phyloP scores from a whole-genome alignment of 1,140 invertebrate genomes.

The Oncopodura yosiiana region DNA sequence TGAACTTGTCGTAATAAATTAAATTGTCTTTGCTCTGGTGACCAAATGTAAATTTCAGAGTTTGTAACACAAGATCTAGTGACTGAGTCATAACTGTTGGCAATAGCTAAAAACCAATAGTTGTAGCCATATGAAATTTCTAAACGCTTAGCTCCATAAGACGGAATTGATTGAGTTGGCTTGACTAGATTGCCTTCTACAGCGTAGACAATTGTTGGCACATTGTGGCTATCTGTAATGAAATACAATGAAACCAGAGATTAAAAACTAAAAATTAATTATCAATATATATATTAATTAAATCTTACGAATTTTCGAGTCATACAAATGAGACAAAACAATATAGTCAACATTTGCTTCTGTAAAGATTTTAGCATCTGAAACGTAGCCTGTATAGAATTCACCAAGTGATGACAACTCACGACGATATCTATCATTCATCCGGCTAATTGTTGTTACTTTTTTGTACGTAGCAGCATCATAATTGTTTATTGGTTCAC shows the following conservation, averaged over 20 bases:
- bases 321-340: constrained; percentile 11
- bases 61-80: neutral
- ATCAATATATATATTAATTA: neutral
- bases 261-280: neutral
- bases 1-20: constrained; percentile 5
- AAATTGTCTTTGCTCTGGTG: neutral
- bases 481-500: too few relatives aligned
- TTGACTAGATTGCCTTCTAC: neutral
- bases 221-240: neutral
- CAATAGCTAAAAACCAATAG: constrained; percentile 12
- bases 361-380: constrained; percentile 15
- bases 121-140: neutral
- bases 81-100: constrained; percentile 2
- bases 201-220: neutral
- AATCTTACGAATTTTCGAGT: neutral
- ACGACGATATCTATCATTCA: too few relatives aligned
- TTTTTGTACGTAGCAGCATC: too few relatives aligned
- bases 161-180: constrained; percentile 2
- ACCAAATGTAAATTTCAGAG: constrained; percentile 18
- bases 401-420: too few relatives aligned
- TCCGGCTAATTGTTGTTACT: too few relatives aligned
- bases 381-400: constrained; percentile 7
- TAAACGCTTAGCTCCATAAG: constrained; percentile 8
- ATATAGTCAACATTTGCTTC: neutral
- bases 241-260: neutral